Evolutionary conservation across 2,888 invertebrate species (phyloP).

Genomic region (Callyntrura sp.): DNA sequence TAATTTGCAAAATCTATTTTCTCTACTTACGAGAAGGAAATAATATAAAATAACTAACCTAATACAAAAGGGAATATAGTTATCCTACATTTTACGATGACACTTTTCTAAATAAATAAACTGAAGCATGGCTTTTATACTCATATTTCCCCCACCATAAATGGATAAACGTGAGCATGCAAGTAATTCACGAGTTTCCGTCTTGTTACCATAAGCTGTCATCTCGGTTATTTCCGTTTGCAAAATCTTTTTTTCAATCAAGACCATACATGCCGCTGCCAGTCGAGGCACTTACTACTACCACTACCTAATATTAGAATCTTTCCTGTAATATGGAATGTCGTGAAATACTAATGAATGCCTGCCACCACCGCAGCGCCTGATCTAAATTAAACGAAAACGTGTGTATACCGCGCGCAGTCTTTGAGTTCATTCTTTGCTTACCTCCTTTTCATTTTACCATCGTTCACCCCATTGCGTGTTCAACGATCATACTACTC

Average conservation of each 20-base stretch:
- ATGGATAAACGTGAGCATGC: slow-evolving; percentile 35
- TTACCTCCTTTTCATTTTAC: neutral
- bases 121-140: slow-evolving; percentile 26
- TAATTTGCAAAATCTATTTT: slow-evolving; percentile 33
- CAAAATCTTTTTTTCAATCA: slow-evolving; percentile 41
- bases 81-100: slow-evolving; percentile 42
- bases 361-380: neutral
- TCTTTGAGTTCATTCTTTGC: neutral
- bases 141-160: slow-evolving; percentile 7
- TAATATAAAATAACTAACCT: slow-evolving; percentile 40
- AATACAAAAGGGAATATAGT: slow-evolving; percentile 21
- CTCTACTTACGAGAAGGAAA: slow-evolving; percentile 29
- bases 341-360: neutral
- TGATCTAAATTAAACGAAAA: slow-evolving; percentile 34
- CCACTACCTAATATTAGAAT: neutral
- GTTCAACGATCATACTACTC: neutral
- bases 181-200: slow-evolving; percentile 20
- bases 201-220: slow-evolving; percentile 7
- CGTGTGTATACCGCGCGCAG: neutral
- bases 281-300: neutral
- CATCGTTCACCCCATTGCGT: slow-evolving; percentile 4
- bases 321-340: neutral
- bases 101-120: slow-evolving; percentile 40
- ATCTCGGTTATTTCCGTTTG: neutral
- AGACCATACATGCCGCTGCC: neutral